A percentile compares a stretch with the other conserved stretches of the same genome.
Evolutionary conservation across 2,113 vertebrate species (phyloP).

Genomic region (Physeter macrocephalus): DNA sequence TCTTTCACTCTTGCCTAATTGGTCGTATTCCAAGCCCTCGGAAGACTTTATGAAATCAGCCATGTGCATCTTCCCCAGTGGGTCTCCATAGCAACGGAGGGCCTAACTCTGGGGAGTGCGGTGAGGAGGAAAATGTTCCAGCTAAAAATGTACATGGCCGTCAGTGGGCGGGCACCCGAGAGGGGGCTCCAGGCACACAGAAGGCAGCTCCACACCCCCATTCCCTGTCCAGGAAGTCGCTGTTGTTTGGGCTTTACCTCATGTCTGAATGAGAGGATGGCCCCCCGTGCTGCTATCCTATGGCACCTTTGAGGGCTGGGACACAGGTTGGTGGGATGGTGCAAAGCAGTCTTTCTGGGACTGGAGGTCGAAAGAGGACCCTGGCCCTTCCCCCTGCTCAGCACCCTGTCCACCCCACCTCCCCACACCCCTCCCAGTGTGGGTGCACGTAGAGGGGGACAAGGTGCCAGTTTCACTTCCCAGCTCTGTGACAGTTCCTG

Average conservation of each 20-base stretch:
- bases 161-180: slow-evolving; percentile 76
- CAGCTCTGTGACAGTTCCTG: not conserved
- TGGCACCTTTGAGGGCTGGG: not conserved
- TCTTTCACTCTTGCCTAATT: slow-evolving; percentile 72
- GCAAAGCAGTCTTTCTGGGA: not conserved
- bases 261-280: not conserved
- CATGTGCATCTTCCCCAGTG: slow-evolving; percentile 76
- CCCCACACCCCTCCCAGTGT: not conserved
- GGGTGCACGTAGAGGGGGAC: not conserved
- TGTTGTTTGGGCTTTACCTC: not conserved
- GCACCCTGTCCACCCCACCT: not conserved
- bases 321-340: not conserved
- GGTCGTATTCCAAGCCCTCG: slow-evolving; percentile 73
- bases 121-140: slow-evolving; percentile 74
- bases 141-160: slow-evolving; percentile 84
- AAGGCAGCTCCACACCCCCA: slow-evolving; percentile 65
- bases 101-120: slow-evolving; percentile 77
- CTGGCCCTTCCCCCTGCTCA: not conserved
- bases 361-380: not conserved
- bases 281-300: too few relatives aligned
- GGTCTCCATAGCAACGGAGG: slow-evolving; percentile 84
- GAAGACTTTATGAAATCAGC: slow-evolving; percentile 77
- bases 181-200: slow-evolving; percentile 68
- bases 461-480: not conserved
- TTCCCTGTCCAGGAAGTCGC: not conserved